Evolutionary conservation across 2,797 vertebrate genomes (phyloP), one percentile per base, ranked within the genome.

Genomic region (Lateolabrax maculatus): DNA sequence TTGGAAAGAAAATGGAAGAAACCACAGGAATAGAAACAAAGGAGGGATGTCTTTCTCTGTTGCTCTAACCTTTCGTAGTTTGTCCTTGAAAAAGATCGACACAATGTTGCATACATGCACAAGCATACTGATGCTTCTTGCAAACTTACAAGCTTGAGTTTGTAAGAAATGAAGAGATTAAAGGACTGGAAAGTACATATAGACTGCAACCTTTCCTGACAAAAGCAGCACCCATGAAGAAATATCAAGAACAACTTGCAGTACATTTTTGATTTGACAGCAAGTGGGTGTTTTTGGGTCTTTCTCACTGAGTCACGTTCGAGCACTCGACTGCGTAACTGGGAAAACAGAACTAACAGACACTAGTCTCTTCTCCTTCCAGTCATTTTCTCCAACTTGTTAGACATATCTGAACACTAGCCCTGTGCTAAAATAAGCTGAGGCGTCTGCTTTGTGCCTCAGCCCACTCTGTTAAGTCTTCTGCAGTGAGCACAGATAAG

Each of bases 401-500:
- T 62, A 9, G 0, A 76, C 27, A 25, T 15, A 12, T 79, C 52
- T 73, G 51, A 77, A 68, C 29, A 34, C 48, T 12, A 11, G 65
- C 65, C 21, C 31, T n/a, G 31, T 41, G 53, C 44, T 63, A 66
- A 79, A 79, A 74, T 67, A 55, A 73, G 12, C 64, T 1, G 12
- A 37, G 25, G 34, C 37, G 0, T 75, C 55, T 75, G 60, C 16
- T 68, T 56, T 76, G 63, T 75, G 69, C 74, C 43, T 51, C 15
- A 19, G 48, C 81, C 64, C 63, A 18, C 60, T 78, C 73, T 66
- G 78, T 75, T 75, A 62, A 76, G 66, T 83, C 58, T 80, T 76
- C 83, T 76, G 74, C 78, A 60, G 73, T 18, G 44, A 77, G 52
- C 36, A 10, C 63, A 83, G 87, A 91, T 87, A 88, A 89, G 79